A percentile compares a stretch with the other conserved stretches of the same genome.
Evolutionary conservation across 1,140 invertebrate species (phyloP).

Genomic region (Drosophila serrata): DNA sequence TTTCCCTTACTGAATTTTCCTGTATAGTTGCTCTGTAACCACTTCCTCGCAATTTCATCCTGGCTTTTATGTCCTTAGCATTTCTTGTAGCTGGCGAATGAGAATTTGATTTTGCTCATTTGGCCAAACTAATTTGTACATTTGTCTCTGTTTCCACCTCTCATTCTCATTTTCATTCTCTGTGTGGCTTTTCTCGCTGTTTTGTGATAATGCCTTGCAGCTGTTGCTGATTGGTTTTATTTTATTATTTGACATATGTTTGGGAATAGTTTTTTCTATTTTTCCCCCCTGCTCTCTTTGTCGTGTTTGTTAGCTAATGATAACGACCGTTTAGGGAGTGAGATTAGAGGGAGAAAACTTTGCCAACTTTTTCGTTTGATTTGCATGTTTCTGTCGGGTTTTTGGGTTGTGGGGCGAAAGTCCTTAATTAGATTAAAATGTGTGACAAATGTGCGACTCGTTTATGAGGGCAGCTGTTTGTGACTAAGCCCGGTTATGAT

Average conservation of each 20-base stretch:
- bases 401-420: constrained; percentile 13
- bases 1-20: background rate
- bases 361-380: constrained; percentile 56
- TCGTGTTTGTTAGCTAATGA: constrained; percentile 59
- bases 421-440: constrained; percentile 62
- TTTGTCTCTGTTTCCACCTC: constrained; percentile 20
- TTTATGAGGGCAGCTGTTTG: constrained; percentile 42
- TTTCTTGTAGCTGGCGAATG: constrained; percentile 51
- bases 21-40: background rate
- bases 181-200: constrained; percentile 3
- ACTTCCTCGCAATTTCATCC: constrained; percentile 7
- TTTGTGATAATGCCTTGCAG: constrained; percentile 61
- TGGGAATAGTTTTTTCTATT: background rate
- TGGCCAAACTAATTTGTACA: constrained; percentile 56
- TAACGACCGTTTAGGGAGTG: constrained; percentile 56
- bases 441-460: constrained; percentile 54
- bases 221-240: constrained; percentile 76
- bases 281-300: background rate
- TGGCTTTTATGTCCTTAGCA: constrained; percentile 23
- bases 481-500: constrained; percentile 48
- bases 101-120: constrained; percentile 66
- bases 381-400: constrained; percentile 40
- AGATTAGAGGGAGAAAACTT: constrained; percentile 22
- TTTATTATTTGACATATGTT: constrained; percentile 77
- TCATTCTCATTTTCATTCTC: constrained; percentile 1